Evolutionary conservation across 2,113 vertebrate species (phyloP), one percentile per base, ranked within the genome.

Genomic region (Daboia siamensis): DNA sequence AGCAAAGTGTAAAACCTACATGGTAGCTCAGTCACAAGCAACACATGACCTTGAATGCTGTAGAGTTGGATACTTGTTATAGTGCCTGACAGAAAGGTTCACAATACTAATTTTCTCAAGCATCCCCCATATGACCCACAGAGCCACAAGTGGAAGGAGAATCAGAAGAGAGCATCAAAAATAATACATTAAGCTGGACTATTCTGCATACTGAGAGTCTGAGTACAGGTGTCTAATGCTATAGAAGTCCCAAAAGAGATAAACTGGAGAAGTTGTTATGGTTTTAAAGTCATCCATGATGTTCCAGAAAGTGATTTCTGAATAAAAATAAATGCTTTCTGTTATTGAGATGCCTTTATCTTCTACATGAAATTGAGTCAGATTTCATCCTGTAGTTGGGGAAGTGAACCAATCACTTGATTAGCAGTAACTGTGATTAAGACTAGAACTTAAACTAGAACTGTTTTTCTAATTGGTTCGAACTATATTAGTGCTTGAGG

Each of bases 251-350:
- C 56, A 64, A 54, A 24, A 86, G 23, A 44, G 23, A 89, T 54
- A 29, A 86, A 55, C 26, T 86, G 57, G 29, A 26, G 80, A 61
- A 24, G 8, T 48, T 59, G 17, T 85, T 90, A 29, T 86, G 46
- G 46, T 86, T 93, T 93, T 61, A 55, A 93, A 93, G 85, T 46
- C 56, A 64, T 90, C 88, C n/a, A 21, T 90, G 23, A 61, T 90
- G 74, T 64, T 86, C 46, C 88, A 93, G 13, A 64, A 48, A 89
- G 46, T 86, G 88, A 90, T 44, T 90, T 92, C 85, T 90, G 51
- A 54, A 90, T 93, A 46, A 86, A 93, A 93, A 93, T 90, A 89
- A 59, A 93, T 86, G 74, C 46, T 93, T 93, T 90, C 55, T 54
- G 55, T 89, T 92, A 44, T 48, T 21, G 80, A 61, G 80, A 90